Conservation (phyloP, 2,113 vertebrate genomes). For the Oncorhynchus keta region DNA sequence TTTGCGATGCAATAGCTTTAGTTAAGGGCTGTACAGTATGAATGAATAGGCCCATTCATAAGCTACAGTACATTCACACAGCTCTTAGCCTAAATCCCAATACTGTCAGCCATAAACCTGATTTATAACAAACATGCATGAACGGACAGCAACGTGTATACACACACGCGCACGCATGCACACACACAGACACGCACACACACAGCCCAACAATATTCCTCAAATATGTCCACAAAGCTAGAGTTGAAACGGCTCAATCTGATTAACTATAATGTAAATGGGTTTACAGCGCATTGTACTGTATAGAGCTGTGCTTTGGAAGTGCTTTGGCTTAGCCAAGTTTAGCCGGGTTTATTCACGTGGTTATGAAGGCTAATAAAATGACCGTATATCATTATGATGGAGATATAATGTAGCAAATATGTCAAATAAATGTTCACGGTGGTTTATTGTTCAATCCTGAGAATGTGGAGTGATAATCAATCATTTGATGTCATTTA, state of each 20-base stretch:
- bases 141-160: neutral
- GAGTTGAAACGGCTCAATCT: constrained; percentile 21
- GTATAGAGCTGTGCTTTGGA: neutral
- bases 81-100: neutral
- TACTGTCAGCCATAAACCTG: neutral
- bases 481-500: neutral
- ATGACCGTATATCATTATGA: neutral
- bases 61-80: neutral
- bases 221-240: constrained; percentile 12
- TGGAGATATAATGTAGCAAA: neutral
- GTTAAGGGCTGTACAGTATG: neutral
- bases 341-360: neutral
- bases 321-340: neutral
- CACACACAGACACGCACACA: no score
- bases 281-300: constrained; percentile 11
- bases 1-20: neutral
- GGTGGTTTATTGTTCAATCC: neutral
- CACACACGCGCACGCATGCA: no score
- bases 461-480: neutral
- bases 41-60: neutral
- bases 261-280: neutral
- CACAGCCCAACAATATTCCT: constrained; percentile 13
- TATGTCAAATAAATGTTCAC: neutral
- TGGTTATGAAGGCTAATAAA: neutral
- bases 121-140: neutral